phyloP scores from a whole-genome alignment of 2,113 vertebrate genomes.

The Cebidichthys violaceus region DNA sequence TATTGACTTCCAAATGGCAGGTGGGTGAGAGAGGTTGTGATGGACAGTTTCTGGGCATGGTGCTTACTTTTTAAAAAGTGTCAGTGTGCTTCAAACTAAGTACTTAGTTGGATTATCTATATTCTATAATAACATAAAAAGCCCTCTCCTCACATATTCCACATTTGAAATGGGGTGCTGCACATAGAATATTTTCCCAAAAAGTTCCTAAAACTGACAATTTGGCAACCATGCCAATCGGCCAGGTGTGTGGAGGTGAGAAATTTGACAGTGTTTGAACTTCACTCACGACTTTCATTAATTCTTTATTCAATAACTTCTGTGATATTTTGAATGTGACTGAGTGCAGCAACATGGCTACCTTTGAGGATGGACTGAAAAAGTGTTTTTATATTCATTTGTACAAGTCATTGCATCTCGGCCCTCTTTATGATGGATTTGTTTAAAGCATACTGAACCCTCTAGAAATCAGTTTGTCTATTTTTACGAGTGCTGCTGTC shows the following conservation, averaged over 20 bases:
- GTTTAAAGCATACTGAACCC: too few species aligned
- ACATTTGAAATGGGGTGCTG: neutral
- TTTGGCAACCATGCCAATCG: neutral
- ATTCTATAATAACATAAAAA: neutral
- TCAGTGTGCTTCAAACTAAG: neutral
- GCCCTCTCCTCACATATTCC: neutral
- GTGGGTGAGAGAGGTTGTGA: neutral
- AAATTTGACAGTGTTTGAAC: neutral
- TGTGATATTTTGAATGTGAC: too few species aligned
- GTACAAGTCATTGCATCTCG: too few species aligned
- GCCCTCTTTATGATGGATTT: too few species aligned
- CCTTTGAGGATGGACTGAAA: too few species aligned
- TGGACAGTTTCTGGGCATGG: neutral
- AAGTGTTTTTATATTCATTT: too few species aligned
- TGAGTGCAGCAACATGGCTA: neutral
- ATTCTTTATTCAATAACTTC: too few species aligned
- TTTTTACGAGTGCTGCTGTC: too few species aligned
- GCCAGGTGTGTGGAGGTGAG: neutral
- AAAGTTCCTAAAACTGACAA: neutral
- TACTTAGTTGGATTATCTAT: neutral
- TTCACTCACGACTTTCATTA: too few species aligned
- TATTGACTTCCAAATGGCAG: constrained; percentile 27
- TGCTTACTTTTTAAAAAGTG: neutral
- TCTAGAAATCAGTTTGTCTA: too few species aligned
- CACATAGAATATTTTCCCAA: too few species aligned